A percentile compares a stretch with the other conserved stretches of the same genome.
phyloP scores from a whole-genome alignment of 2,888 invertebrate species.

The Cyaniris semiargus region DNA sequence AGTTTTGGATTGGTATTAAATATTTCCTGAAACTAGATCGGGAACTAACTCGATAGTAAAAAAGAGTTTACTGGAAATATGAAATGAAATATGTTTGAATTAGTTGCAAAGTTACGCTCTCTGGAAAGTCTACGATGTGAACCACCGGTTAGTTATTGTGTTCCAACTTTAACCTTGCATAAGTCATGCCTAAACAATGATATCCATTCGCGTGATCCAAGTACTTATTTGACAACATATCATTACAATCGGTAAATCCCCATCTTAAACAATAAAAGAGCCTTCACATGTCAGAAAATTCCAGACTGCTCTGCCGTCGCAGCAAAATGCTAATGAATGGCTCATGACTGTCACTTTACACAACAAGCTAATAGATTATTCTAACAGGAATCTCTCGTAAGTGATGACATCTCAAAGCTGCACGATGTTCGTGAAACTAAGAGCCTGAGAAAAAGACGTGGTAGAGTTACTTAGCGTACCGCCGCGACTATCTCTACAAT shows the following conservation, averaged over 20 bases:
- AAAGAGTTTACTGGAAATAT: no score
- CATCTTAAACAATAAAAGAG: neutral
- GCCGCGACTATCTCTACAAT: neutral
- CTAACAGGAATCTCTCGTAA: conserved; percentile 15
- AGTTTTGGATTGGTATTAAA: no score
- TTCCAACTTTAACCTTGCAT: no score
- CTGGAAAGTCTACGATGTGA: no score
- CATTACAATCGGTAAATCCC: neutral
- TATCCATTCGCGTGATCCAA: neutral
- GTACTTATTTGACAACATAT: conserved; percentile 1
- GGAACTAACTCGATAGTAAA: no score
- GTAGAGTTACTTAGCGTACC: neutral
- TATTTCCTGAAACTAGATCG: no score
- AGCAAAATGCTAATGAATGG: conserved; percentile 15
- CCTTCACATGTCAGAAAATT: neutral
- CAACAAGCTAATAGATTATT: conserved; percentile 2
- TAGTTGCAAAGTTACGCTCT: no score
- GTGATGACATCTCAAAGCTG: conserved; percentile 27
- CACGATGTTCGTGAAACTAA: conserved; percentile 29
- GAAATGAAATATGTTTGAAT: no score
- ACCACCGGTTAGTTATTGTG: no score
- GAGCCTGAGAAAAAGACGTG: conserved; percentile 23
- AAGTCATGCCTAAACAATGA: neutral
- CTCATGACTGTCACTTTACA: conserved; percentile 22
- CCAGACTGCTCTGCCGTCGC: neutral